Evolutionary conservation across 2,888 invertebrate species (phyloP).

Genomic region (Parnassius smintheus): DNA sequence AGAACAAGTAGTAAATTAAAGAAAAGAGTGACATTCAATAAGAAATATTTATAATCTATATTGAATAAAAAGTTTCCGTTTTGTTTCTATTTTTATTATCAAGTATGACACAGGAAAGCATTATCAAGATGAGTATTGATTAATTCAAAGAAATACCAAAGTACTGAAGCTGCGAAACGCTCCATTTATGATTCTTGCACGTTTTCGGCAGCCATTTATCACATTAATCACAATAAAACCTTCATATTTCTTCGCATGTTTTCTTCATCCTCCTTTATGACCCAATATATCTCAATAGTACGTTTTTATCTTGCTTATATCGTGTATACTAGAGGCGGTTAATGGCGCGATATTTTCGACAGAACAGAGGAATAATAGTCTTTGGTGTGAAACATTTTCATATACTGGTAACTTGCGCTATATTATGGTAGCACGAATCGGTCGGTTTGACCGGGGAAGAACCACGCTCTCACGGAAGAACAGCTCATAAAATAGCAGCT

Average conservation of each 20-base stretch:
- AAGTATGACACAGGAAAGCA: no score
- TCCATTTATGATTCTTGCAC: conserved; percentile 2
- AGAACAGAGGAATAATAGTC: conserved; percentile 10
- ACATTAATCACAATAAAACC: conserved; percentile 12
- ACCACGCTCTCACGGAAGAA: no score
- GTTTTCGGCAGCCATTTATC: not conserved
- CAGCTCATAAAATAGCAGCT: no score
- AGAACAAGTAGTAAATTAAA: no score
- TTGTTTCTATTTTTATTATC: no score
- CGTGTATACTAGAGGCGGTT: conserved; percentile 14
- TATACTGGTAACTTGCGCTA: not conserved
- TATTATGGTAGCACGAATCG: no score
- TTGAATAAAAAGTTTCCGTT: no score
- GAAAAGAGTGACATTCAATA: no score
- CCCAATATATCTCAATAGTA: conserved; percentile 23
- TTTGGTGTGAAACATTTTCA: conserved; percentile 12
- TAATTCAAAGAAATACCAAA: not conserved
- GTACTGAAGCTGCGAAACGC: not conserved
- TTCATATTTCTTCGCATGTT: conserved; percentile 22
- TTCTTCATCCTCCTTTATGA: conserved; percentile 19
- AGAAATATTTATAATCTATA: no score
- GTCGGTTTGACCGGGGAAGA: no score
- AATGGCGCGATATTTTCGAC: conserved; percentile 14
- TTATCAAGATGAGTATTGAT: not conserved
- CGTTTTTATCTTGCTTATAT: conserved; percentile 21